These are phyloP conservation scores for Myripristis jacobus DNA, from an alignment of 2,797 vertebrate genomes.

Conservation along the genomic window DNA sequence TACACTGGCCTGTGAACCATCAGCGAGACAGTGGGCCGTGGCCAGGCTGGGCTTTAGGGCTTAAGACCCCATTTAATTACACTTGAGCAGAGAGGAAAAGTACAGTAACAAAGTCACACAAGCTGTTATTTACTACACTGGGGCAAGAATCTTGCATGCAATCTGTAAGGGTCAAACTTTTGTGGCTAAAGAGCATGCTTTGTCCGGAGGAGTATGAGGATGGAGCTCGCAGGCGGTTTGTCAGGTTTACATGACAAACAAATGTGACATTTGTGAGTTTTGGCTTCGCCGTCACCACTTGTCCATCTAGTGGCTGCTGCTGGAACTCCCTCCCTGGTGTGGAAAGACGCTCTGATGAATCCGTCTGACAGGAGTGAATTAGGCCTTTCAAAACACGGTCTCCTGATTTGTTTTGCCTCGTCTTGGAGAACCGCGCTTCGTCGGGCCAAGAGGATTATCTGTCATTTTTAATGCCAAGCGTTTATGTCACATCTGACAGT, in stretches of 20 bases:
- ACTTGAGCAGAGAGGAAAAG: slow-evolving; percentile 73
- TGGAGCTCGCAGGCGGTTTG: slow-evolving; percentile 12
- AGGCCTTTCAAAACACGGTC: slow-evolving; percentile 19
- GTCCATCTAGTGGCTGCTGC: slow-evolving; percentile 50
- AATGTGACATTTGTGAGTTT: slow-evolving; percentile 39
- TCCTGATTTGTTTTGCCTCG: slow-evolving; percentile 1
- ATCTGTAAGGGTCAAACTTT: slow-evolving; percentile 28
- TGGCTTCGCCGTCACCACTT: not conserved
- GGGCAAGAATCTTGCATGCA: not conserved
- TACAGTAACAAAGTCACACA: slow-evolving; percentile 55
- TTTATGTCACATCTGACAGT: not conserved
- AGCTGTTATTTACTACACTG: slow-evolving; percentile 41
- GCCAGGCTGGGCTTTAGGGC: slow-evolving; percentile 63
- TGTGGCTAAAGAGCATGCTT: slow-evolving; percentile 22
- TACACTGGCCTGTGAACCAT: slow-evolving; percentile 59
- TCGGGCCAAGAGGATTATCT: not conserved
- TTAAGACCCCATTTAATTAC: slow-evolving; percentile 82
- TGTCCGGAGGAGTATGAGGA: not conserved
- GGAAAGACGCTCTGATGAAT: not conserved
- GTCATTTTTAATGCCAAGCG: slow-evolving; percentile 14
- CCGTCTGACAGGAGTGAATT: slow-evolving; percentile 24
- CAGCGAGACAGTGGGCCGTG: slow-evolving; percentile 51
- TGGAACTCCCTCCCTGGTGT: slow-evolving; percentile 20
- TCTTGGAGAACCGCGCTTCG: slow-evolving; percentile 7
- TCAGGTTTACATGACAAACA: slow-evolving; percentile 38